Evolutionary conservation across 1,140 invertebrate genomes (phyloP), one percentile per base, ranked within the genome.

Genomic region (Gonioctena quinquepunctata): DNA sequence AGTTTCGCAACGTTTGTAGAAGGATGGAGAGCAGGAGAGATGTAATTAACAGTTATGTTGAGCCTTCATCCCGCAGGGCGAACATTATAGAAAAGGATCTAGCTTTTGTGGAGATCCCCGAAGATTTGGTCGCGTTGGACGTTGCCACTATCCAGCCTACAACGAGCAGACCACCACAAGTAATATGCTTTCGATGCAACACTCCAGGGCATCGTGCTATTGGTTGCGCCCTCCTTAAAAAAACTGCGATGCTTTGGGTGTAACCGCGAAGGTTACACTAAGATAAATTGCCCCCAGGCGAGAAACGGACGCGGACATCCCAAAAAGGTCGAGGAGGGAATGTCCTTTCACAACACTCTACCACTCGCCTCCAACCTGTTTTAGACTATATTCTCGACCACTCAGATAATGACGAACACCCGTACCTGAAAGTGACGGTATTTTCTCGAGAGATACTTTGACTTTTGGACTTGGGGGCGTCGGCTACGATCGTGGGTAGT

Each of bases 351-450:
- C 4, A 50, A 50, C 4, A 19, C n/a, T 50, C 18, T 4, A 19
- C 49, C 13, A 50, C 3, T 5, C 49, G 3, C 13, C 4, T 50
- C 3, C 3, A 19, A 50, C 13, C 18, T 7, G n/a, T 52, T 8
- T 52, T 52, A 54, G 21, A 22, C 18, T 54, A 54, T 18, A 22
- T 54, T 18, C 21, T 54, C 18, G 16, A 54, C 8, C 16, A 22
- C 21, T 2, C 21, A 0, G 4, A 18, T 18, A 22, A 54, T 18
- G 83, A 57, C 66, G 77, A 5, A 50, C 18, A 81, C 70, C 75
- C 1, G 70, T 83, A 8, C 81, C 83, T 76, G 63, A 83, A 18
- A 67, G 66, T 7, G 71, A 74, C 22, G 75, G 76, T 54, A 8
- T 22, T 54, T 22, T 6, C 4, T n/a, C 2, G 7, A 5, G 21